phyloP scores from a whole-genome alignment of 1,140 invertebrate species.

The Caerostris extrusa region DNA sequence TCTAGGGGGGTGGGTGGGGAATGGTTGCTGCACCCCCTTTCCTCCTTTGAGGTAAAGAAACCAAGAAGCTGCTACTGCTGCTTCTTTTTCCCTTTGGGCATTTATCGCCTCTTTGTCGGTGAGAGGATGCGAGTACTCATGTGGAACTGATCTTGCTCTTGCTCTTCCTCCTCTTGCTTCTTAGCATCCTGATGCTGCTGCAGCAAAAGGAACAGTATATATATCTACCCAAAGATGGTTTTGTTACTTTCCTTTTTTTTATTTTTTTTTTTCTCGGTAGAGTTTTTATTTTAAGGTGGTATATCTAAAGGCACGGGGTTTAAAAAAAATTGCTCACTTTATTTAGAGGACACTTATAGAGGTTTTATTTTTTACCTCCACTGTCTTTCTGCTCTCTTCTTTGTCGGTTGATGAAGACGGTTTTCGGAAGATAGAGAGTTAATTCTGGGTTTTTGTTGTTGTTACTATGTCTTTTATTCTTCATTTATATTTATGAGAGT shows the following conservation, averaged over 20 bases:
- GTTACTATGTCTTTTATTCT: no score
- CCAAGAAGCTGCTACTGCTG: conserved; percentile 62
- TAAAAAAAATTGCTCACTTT: conserved; percentile 69
- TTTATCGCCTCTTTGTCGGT: conserved; percentile 61
- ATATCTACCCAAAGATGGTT: not conserved
- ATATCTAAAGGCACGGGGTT: conserved; percentile 18
- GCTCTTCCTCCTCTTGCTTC: not conserved
- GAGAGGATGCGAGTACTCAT: conserved; percentile 68
- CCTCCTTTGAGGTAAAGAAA: conserved; percentile 45
- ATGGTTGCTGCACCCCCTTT: not conserved
- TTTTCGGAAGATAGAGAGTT: not conserved
- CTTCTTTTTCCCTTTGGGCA: conserved; percentile 75
- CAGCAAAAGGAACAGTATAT: not conserved
- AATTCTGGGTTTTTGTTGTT: not conserved
- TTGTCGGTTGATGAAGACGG: not conserved
- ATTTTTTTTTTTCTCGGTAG: conserved; percentile 6
- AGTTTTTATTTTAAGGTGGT: conserved; percentile 66
- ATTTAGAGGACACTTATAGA: conserved; percentile 72
- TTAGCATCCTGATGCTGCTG: not conserved
- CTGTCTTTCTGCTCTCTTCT: not conserved
- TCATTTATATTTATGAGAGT: not conserved
- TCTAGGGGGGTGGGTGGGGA: not conserved
- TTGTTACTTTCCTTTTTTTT: not conserved
- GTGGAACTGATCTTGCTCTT: conserved; percentile 63
- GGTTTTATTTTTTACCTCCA: conserved; percentile 74